Evolutionary conservation across 1,140 invertebrate species (phyloP).

Genomic region (Medauroidea extradentata): DNA sequence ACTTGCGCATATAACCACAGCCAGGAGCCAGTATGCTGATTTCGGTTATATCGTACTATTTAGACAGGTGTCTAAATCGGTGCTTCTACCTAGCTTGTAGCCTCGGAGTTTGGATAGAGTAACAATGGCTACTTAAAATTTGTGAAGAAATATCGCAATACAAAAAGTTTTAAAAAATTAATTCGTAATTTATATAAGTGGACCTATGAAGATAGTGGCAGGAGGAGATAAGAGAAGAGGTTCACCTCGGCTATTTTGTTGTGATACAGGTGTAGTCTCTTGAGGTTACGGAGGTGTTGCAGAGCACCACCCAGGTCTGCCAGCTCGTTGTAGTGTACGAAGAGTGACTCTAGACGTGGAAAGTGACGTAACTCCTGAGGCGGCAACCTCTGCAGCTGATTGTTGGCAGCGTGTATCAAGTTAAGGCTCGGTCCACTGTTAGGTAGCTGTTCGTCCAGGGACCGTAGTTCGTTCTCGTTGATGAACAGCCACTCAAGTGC

Average conservation of each 20-base stretch:
- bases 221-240: slow-evolving; percentile 15
- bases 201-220: too few relatives aligned
- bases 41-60: too few relatives aligned
- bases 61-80: too few relatives aligned
- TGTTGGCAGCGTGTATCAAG: slow-evolving; percentile 65
- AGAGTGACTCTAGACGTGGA: slow-evolving; percentile 59
- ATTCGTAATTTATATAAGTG: too few relatives aligned
- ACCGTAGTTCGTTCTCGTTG: slow-evolving; percentile 66
- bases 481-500: slow-evolving; percentile 71
- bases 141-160: too few relatives aligned
- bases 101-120: too few relatives aligned
- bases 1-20: too few relatives aligned
- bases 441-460: slow-evolving; percentile 69
- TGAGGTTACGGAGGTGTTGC: slow-evolving; percentile 58
- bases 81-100: too few relatives aligned
- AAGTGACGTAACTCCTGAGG: slow-evolving; percentile 63
- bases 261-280: slow-evolving; percentile 60
- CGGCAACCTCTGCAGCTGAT: slow-evolving; percentile 62
- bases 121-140: too few relatives aligned
- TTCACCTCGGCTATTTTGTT: slow-evolving; percentile 69
- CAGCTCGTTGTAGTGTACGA: slow-evolving; percentile 65
- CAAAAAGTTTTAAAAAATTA: too few relatives aligned
- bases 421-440: slow-evolving; percentile 57
- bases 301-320: slow-evolving; percentile 62
- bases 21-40: too few relatives aligned